Base-by-base conservation (phyloP, 1,140 invertebrate genomes). In the Zaprionus camerounensis region DNA sequence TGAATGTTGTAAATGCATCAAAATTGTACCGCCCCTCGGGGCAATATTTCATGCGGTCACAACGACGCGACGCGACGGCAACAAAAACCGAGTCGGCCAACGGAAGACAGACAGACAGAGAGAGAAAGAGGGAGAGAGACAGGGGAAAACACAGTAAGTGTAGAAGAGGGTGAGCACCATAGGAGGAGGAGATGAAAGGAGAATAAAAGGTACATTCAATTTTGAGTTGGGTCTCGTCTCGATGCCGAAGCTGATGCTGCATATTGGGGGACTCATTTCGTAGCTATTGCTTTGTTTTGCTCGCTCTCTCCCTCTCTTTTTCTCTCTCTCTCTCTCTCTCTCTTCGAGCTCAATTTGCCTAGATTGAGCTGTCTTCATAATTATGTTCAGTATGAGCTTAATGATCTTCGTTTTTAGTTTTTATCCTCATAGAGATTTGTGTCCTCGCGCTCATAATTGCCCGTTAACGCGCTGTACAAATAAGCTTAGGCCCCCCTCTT, bases 1-100 rank as follows among this genome's bases (percentile, higher is more conserved):
- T 86, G 90, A 85, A 91, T 75, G 76, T 74, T 88, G 86, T 92
- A 91, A 91, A 92, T 92, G 91, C 91, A 91, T 85, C 91, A 81
- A 92, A 88, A 92, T 91, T 82, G 91, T 81, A 77, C 91, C 91
- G 91, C 86, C 91, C 91, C 68, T 76, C 68, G 59, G 80, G 83
- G 77, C 74, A 75, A 91, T 88, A 86, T 80, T 80, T 86, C 70
- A 86, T 71, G 67, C 53, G 53, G 71, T 46, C 41, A 46, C 41
- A 46, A n/a, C 41, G 41, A 46, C n/a, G 41, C 41, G 41, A 44
- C n/a, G 41, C 41, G 41, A 46, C 61, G 38, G 59, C 68, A 49
- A 57, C 63, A 55, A 75, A 56, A 56, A 56, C 26, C 26, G 13
- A 31, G 5, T 7, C 53, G 15, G 24, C 24, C 53, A 26, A 26